Evolutionary conservation across 2,888 invertebrate genomes (phyloP), one percentile per base, ranked within the genome.

Genomic region (Clusia tigrina): DNA sequence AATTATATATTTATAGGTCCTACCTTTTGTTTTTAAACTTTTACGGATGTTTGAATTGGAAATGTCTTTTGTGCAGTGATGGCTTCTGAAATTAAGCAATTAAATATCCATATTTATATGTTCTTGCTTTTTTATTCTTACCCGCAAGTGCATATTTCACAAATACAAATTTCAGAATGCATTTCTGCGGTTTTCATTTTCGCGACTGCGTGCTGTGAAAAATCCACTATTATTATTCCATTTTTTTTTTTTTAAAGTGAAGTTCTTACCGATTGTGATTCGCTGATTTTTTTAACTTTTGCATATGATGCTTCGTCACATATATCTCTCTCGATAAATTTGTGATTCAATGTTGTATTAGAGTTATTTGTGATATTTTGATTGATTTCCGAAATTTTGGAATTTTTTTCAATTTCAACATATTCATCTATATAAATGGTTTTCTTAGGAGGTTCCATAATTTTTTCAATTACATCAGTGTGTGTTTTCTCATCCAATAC

Each of bases 111-210:
- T 57, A 17, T 38, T 26, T 54, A 20, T 37, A 48, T 23, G 25
- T 20, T 48, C 22, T n/a, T 48, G 12, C 2, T 57, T 24, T 24
- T 17, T 59, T 24, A 69, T 72, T 88, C 92, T 90, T 84, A 94
- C 94, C 94, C 94, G 85, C 94, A 94, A 78, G 93, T 94, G 83
- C 94, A 94, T 68, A 94, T 90, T 85, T 94, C 93, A 81, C 94
- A 94, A 77, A 94, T 93, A 82, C 94, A 94, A 83, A 92, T 91
- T 78, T 94, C 94, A 54, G 69, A 71, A 57, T 75, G 76, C 46
- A 72, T 69, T 79, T 85, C 82, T 2, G 85, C 84, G 71, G 85
- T 83, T 48, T 81, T 68, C 59, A 71, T 69, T 68, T 62, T 72
- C 51, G 67, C 78, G 78, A 81, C 76, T 82, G 80, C 80, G 68